phyloP scores from a whole-genome alignment of 2,797 vertebrate genomes.

The Silurus aristotelis region DNA sequence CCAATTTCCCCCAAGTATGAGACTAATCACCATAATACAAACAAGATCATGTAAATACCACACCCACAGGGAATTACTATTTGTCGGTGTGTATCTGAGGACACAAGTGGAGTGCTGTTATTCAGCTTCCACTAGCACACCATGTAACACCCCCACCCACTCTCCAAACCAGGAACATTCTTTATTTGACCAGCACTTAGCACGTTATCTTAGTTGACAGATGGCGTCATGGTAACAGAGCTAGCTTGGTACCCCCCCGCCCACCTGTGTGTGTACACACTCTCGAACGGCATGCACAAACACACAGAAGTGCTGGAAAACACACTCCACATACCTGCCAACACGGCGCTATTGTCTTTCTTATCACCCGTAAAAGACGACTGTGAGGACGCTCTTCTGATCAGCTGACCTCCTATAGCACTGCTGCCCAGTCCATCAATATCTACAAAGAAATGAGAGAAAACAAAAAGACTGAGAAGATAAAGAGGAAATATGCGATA shows the following conservation, averaged over 20 bases:
- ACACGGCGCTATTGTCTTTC: conserved; percentile 74
- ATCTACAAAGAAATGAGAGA: conserved; percentile 70
- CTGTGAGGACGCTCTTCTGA: conserved; percentile 80
- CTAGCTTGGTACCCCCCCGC: neutral
- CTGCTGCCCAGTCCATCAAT: conserved; percentile 95
- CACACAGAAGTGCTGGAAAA: conserved; percentile 1
- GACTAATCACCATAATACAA: neutral
- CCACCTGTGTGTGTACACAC: neutral
- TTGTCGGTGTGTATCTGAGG: neutral
- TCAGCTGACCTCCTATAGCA: conserved; percentile 89
- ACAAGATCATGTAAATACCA: neutral
- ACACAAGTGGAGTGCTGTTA: neutral
- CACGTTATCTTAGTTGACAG: conserved; percentile 19
- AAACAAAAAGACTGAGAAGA: neutral
- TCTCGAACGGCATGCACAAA: neutral
- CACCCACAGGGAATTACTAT: neutral
- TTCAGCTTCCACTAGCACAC: neutral
- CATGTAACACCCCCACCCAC: neutral
- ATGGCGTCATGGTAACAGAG: conserved; percentile 19
- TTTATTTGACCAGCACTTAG: conserved; percentile 21
- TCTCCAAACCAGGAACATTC: conserved; percentile 25
- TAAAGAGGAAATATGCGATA: neutral
- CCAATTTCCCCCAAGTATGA: too few species aligned
- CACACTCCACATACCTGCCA: conserved; percentile 79
- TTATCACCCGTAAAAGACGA: conserved; percentile 80